Percentiles rank a stretch among this genome's conserved stretches.
Conservation (phyloP, 2,888 invertebrate genomes). For the Drosophila villosipedis region DNA sequence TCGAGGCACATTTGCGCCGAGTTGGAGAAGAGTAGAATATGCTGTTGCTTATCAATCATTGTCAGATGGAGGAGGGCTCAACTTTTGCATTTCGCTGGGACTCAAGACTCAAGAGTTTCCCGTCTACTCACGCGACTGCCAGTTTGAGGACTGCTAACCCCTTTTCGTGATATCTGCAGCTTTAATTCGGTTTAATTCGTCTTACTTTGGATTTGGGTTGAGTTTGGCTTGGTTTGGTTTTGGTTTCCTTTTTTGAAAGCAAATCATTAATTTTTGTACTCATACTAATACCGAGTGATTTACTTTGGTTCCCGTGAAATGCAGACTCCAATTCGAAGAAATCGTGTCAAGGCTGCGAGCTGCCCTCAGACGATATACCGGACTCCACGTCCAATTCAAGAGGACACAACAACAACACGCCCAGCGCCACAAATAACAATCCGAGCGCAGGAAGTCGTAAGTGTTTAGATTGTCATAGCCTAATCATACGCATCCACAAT, state of each 20-base stretch:
- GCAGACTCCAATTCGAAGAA: conserved; percentile 88
- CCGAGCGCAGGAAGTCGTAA: conserved; percentile 86
- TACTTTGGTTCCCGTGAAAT: conserved; percentile 51
- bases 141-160: conserved; percentile 29
- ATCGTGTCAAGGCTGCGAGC: conserved; percentile 92
- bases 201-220: conserved; percentile 5
- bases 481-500: not conserved
- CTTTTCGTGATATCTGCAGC: conserved; percentile 37
- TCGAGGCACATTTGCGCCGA: conserved; percentile 58
- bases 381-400: conserved; percentile 88
- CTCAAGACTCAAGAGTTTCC: conserved; percentile 44
- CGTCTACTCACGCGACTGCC: conserved; percentile 38
- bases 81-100: conserved; percentile 63
- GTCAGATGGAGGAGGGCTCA: conserved; percentile 67
- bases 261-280: conserved; percentile 69
- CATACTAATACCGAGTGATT: conserved; percentile 53
- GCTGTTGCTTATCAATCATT: conserved; percentile 83
- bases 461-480: conserved; percentile 32
- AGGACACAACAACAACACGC: conserved; percentile 92
- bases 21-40: conserved; percentile 72
- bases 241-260: conserved; percentile 53
- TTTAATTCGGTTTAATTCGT: conserved; percentile 25
- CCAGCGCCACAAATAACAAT: conserved; percentile 91
- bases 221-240: not conserved
- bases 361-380: conserved; percentile 90